Evolutionary conservation across 2,888 invertebrate species (phyloP).

Genomic region (Geotrupes spiniger): DNA sequence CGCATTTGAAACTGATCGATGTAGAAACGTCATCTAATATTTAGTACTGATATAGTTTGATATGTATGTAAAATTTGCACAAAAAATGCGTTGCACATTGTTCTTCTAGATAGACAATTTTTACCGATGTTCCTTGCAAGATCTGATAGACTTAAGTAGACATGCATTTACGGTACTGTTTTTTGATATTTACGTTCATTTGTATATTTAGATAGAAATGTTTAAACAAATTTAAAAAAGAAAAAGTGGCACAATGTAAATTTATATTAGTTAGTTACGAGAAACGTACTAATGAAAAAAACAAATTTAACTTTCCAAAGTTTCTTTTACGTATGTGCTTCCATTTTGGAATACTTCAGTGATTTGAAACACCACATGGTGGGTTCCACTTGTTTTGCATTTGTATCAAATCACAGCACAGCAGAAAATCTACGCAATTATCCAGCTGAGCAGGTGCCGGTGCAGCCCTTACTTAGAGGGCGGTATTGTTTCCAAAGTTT

Average conservation of each 20-base stretch:
- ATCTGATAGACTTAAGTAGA: slow-evolving; percentile 3
- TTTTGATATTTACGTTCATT: slow-evolving; percentile 8
- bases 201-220: background rate
- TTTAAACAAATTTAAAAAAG: slow-evolving; percentile 2
- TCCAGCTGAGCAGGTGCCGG: too few relatives aligned
- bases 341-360: too few relatives aligned
- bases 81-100: slow-evolving; percentile 21
- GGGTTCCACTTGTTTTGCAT: too few relatives aligned
- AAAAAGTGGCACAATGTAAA: slow-evolving; percentile 4
- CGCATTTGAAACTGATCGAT: too few relatives aligned
- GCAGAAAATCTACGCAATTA: too few relatives aligned
- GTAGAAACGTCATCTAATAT: slow-evolving; percentile 6
- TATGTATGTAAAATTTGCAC: slow-evolving; percentile 18
- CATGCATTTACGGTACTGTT: background rate
- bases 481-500: too few relatives aligned
- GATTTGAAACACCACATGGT: too few relatives aligned
- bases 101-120: slow-evolving; percentile 20
- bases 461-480: too few relatives aligned
- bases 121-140: slow-evolving; percentile 21
- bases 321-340: too few relatives aligned
- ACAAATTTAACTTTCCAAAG: background rate
- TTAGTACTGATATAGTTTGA: slow-evolving; percentile 18
- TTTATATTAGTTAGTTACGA: background rate
- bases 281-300: slow-evolving; percentile 2
- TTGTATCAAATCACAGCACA: too few relatives aligned